Conservation (phyloP, 2,797 vertebrate species). For the Protonibea diacanthus region DNA sequence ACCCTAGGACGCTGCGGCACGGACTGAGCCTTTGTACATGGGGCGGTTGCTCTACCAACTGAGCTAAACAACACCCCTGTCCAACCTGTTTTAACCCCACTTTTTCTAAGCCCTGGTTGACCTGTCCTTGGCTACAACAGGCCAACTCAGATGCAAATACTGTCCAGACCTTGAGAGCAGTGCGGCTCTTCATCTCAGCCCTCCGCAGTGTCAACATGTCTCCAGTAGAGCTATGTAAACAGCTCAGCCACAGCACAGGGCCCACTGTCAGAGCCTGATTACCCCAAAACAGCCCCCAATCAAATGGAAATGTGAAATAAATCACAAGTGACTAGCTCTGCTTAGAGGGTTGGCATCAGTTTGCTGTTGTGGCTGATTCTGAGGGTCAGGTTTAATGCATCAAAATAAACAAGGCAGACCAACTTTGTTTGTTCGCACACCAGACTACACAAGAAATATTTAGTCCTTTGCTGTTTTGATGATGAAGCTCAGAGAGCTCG, state of each 20-base stretch:
- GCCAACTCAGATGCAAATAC: conserved; percentile 54
- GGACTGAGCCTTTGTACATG: no score
- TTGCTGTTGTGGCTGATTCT: conserved; percentile 71
- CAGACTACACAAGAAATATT: conserved; percentile 64
- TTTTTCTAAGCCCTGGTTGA: conserved; percentile 41
- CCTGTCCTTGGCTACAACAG: conserved; percentile 42
- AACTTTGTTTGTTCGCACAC: conserved; percentile 67
- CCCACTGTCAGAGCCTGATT: conserved; percentile 81
- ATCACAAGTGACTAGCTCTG: conserved; percentile 79
- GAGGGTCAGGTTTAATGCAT: conserved; percentile 79
- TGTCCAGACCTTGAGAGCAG: conserved; percentile 72
- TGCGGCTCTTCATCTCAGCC: conserved; percentile 52
- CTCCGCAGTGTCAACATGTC: conserved; percentile 78
- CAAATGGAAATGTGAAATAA: conserved; percentile 84
- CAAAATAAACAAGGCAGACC: conserved; percentile 74
- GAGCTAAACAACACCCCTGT: not conserved
- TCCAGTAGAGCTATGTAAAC: conserved; percentile 82
- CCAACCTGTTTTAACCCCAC: conserved; percentile 22
- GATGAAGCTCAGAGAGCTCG: conserved; percentile 45
- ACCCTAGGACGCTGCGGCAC: no score
- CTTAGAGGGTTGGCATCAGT: conserved; percentile 64
- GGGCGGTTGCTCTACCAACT: no score
- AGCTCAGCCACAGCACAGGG: conserved; percentile 82
- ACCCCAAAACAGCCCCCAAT: conserved; percentile 78
- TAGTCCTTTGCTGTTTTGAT: conserved; percentile 38